Evolutionary conservation across 1,140 invertebrate species (phyloP), one percentile per base, ranked within the genome.

Genomic region (Drosophila nasuta): DNA sequence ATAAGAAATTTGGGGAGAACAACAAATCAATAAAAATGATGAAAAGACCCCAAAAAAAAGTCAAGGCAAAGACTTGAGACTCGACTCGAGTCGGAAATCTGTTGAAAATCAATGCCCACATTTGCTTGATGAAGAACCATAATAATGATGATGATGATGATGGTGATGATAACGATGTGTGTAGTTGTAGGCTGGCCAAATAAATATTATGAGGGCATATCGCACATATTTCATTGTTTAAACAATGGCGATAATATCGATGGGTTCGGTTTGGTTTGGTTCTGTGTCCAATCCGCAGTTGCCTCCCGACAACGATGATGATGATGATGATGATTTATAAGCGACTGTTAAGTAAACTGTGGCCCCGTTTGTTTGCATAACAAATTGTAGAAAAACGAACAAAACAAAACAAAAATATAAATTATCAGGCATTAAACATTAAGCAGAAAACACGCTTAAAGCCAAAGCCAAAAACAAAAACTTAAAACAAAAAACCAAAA

Each of bases 141-240:
- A 43, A 75, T 65, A 51, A 74, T 74, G 52, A 41, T 65, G 48
- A 49, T 56, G 62, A 56, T 66, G 62, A 56, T 66, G 46, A 48
- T 60, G 25, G 52, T 64, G 48, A 8, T 66, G 60, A 28, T 52
- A 20, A 25, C 35, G 57, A 7, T 64, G 49, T 57, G 49, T 58
- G 64, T 67, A 73, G 70, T 64, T 71, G 45, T 63, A 54, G 63
- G 64, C 79, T 82, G 82, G 82, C 79, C 82, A 87, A 87, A 88
- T 82, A 85, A 87, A 80, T 79, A 85, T 89, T 88, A 88, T 88
- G 85, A 85, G 77, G 77, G 77, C 77, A 80, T 80, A 77, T 80
- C 75, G 71, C 77, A 80, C 77, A 80, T 77, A 60, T 48, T 79
- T 79, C 77, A 77, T 79, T 79, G 77, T 79, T 76, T 67, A 67